Base-by-base conservation (phyloP, 2,797 vertebrate genomes). In the Bucorvus abyssinicus region DNA sequence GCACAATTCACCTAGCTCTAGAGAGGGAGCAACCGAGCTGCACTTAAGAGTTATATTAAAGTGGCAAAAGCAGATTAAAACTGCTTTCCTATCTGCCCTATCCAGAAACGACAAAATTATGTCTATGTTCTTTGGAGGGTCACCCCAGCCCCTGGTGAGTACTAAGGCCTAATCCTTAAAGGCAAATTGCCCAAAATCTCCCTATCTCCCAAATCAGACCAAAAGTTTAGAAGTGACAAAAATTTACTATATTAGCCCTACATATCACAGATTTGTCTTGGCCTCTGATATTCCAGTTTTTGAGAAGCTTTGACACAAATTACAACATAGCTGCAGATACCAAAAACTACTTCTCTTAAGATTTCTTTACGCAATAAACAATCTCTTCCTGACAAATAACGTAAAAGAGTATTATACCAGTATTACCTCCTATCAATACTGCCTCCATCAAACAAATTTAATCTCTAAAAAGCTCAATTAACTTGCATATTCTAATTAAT, bases 401-500 rank as follows among this genome's bases (percentile, higher is more conserved):
- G 50, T 42, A 34, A 45, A 84, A 40, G 53, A 38, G 8, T 40
- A 69, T 84, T 69, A 63, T 9, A 63, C 10, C n/a, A 79, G 38
- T 38, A 87, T 70, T 56, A 76, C 34, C 34, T 70, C 1, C 0
- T 56, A 87, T 65, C 57, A 75, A 64, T 71, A 81, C 55, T 26
- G 22, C 24, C 36, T 76, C 60, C 52, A 47, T 70, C 70, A 71
- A 90, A 92, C 20, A 10, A 92, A 93, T 87, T 94, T 68, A 32
- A 89, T 87, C 78, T 83, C 68, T 26, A 93, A 69, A 91, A 87
- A 64, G 64, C 45, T 89, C 63, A 71, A 57, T 44, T 73, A 94
- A 94, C 84, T 87, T 90, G 63, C 60, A 92, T 60, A 82, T 90
- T 90, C 64, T 88, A 94, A 95, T 94, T 93, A 95, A 92, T 89